Evolutionary conservation across 1,140 invertebrate genomes (phyloP).

Genomic region (Phymastichus coffea): DNA sequence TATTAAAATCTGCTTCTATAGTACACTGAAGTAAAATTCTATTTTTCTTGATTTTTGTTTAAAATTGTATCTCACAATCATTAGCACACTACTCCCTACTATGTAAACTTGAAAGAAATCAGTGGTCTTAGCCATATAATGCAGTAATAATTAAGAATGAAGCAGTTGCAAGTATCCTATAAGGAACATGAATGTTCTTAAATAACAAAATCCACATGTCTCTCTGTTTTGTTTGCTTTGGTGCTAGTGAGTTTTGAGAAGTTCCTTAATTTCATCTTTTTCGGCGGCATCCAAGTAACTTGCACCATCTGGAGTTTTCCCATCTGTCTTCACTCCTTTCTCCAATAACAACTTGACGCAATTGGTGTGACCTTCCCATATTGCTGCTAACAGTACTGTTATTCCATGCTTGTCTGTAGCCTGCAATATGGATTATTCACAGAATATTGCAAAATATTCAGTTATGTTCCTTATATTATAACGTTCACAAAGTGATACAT

Average conservation of each 20-base stretch:
- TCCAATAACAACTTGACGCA: constrained; percentile 86
- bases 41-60: constrained; percentile 21
- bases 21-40: constrained; percentile 20
- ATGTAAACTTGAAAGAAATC: constrained; percentile 35
- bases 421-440: constrained; percentile 60
- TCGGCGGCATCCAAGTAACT: constrained; percentile 87
- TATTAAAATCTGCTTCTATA: constrained; percentile 6
- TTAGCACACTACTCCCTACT: constrained; percentile 22
- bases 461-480: background rate
- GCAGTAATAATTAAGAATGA: constrained; percentile 48
- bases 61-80: constrained; percentile 30
- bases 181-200: constrained; percentile 53
- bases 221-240: constrained; percentile 39
- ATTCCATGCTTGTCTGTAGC: constrained; percentile 92
- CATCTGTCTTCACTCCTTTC: constrained; percentile 83
- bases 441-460: too few relatives aligned
- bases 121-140: constrained; percentile 31
- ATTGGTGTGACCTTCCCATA: constrained; percentile 93
- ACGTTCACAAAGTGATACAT: constrained; percentile 49
- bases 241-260: constrained; percentile 58
- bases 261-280: constrained; percentile 85
- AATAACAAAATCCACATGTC: constrained; percentile 45
- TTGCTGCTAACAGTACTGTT: constrained; percentile 85
- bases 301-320: constrained; percentile 81
- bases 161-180: constrained; percentile 47